phyloP scores from a whole-genome alignment of 2,113 vertebrate genomes.

The Dasypus novemcinctus region DNA sequence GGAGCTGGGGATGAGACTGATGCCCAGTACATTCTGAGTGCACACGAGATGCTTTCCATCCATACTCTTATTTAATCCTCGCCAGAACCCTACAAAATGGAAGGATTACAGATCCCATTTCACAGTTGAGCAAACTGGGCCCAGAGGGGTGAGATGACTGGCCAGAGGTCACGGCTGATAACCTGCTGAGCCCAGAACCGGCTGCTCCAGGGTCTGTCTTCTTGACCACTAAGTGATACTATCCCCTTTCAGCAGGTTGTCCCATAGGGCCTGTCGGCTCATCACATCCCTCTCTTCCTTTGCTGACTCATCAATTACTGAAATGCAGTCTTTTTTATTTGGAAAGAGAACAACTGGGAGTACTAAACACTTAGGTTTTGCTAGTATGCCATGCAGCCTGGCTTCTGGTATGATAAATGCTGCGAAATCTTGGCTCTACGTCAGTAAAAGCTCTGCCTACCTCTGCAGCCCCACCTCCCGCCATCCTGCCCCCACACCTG shows the following conservation, averaged over 20 bases:
- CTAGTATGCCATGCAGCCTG: accelerated
- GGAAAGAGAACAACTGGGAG: not conserved
- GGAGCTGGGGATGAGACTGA: accelerated
- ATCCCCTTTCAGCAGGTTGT: not conserved
- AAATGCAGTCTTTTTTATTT: not conserved
- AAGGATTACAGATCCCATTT: accelerated
- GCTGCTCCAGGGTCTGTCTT: not conserved
- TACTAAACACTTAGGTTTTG: accelerated
- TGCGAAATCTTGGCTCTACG: accelerated
- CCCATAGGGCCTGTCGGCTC: not conserved
- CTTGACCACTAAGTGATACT: not conserved
- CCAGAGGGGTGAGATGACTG: not conserved
- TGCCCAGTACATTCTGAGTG: accelerated
- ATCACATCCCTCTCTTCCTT: not conserved
- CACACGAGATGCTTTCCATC: accelerated
- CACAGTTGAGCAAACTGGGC: not conserved
- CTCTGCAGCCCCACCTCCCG: accelerated
- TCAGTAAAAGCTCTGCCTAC: not conserved
- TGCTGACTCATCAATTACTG: accelerated
- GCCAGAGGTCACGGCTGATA: not conserved
- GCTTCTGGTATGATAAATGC: accelerated
- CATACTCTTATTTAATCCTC: not conserved
- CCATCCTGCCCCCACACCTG: accelerated
- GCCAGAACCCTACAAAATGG: accelerated
- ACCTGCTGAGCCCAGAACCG: not conserved